These are phyloP conservation scores for Melanerpes aurifrons DNA, from an alignment of 2,113 vertebrate genomes.

Conservation along the genomic window DNA sequence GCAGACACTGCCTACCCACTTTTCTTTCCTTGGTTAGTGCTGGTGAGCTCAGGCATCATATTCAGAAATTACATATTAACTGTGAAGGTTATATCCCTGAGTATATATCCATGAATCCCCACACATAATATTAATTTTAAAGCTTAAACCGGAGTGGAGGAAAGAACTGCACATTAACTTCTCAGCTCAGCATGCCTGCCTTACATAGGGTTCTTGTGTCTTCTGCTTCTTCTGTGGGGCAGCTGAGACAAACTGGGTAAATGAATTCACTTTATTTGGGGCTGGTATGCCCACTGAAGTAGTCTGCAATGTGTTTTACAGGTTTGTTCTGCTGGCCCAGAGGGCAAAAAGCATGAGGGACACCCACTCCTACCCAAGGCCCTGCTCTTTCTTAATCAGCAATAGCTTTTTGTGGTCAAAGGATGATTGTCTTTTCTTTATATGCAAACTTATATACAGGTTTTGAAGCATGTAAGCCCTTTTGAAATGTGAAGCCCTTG, in stretches of 20 bases:
- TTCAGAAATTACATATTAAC: fast-evolving
- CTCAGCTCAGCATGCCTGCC: neutral
- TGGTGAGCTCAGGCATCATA: neutral
- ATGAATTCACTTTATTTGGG: neutral
- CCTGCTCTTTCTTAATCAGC: neutral
- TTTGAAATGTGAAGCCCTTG: neutral
- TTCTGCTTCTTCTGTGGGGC: neutral
- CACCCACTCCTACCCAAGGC: neutral
- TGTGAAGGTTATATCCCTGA: neutral
- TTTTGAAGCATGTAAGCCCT: fast-evolving
- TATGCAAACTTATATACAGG: neutral
- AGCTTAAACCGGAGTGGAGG: neutral
- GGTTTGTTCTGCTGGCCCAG: neutral
- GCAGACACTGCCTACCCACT: neutral
- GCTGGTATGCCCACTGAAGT: neutral
- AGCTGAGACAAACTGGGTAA: neutral
- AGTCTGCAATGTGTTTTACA: neutral
- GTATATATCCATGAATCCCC: neutral
- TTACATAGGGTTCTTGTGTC: neutral
- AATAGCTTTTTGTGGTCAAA: neutral
- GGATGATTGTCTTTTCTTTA: neutral
- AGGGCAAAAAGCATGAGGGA: fast-evolving
- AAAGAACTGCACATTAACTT: neutral
- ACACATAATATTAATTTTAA: neutral
- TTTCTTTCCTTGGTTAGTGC: fast-evolving